A percentile compares a stretch with the other conserved stretches of the same genome.
phyloP scores from a whole-genome alignment of 1,140 invertebrate species.

The Brachionus calyciflorus region DNA sequence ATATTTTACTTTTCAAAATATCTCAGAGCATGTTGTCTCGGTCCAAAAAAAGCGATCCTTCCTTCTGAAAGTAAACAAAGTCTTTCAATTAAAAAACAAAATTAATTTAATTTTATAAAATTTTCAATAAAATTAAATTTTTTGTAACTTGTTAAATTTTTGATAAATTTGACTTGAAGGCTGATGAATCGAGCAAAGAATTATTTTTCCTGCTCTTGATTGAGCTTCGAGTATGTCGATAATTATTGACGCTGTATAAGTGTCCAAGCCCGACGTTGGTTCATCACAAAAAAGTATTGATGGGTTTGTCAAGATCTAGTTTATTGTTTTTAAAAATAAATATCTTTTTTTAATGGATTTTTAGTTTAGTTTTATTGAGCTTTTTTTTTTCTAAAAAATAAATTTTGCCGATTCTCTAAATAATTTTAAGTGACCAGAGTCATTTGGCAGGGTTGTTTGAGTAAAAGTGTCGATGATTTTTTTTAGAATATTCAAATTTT shows the following conservation, averaged over 20 bases:
- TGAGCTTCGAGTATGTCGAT: slow-evolving; percentile 70
- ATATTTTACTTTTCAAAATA: not conserved
- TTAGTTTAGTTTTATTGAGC: too few relatives aligned
- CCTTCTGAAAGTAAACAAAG: slow-evolving; percentile 36
- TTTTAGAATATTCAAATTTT: too few relatives aligned
- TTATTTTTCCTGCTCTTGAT: slow-evolving; percentile 83
- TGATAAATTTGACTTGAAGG: slow-evolving; percentile 89
- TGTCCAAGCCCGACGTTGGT: slow-evolving; percentile 81
- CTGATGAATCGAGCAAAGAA: slow-evolving; percentile 94
- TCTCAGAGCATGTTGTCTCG: slow-evolving; percentile 67
- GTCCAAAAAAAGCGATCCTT: slow-evolving; percentile 81
- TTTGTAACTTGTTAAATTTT: slow-evolving; percentile 73
- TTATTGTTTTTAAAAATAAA: slow-evolving; percentile 15
- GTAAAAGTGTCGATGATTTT: too few relatives aligned
- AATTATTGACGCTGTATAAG: slow-evolving; percentile 85
- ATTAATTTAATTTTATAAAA: not conserved
- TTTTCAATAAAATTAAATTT: not conserved
- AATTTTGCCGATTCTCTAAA: too few relatives aligned
- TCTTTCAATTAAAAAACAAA: too few relatives aligned
- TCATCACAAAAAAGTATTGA: slow-evolving; percentile 88
- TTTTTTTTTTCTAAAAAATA: too few relatives aligned
- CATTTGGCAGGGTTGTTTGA: too few relatives aligned
- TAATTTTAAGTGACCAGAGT: too few relatives aligned
- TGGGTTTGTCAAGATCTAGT: slow-evolving; percentile 83
- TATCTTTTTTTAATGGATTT: too few relatives aligned